phyloP scores from a whole-genome alignment of 2,113 vertebrate genomes.

The Oncorhynchus masou region DNA sequence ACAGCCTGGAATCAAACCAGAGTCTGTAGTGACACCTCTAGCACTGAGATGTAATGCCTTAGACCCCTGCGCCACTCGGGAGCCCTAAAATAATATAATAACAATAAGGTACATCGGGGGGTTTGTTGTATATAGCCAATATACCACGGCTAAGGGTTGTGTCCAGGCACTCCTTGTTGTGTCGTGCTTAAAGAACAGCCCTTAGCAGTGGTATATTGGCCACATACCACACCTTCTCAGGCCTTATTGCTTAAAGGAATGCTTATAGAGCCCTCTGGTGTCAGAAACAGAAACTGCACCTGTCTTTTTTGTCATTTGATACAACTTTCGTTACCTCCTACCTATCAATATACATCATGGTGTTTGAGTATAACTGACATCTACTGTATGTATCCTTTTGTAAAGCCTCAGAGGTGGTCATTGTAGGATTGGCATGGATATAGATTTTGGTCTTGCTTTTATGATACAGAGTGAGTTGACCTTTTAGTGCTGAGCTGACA shows the following conservation, averaged over 20 bases:
- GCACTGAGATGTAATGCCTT: too few species aligned
- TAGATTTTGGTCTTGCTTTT: background rate
- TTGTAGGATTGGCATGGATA: background rate
- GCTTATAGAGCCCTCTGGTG: conserved; percentile 3
- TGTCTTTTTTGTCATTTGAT: background rate
- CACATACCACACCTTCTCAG: too few species aligned
- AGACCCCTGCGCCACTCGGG: too few species aligned
- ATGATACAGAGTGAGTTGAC: background rate
- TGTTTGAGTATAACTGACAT: background rate
- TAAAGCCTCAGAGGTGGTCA: background rate
- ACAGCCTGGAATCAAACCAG: too few species aligned
- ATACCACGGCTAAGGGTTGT: too few species aligned
- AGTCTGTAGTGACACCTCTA: too few species aligned
- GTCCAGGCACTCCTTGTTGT: too few species aligned
- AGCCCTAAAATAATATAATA: too few species aligned
- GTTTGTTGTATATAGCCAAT: too few species aligned
- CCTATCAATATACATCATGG: background rate
- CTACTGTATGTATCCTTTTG: background rate
- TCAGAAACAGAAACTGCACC: conserved; percentile 2
- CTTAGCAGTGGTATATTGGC: too few species aligned
- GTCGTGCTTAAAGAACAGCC: too few species aligned
- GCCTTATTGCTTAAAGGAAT: background rate
- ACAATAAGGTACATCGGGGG: too few species aligned
- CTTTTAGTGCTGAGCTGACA: background rate
- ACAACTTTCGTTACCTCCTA: background rate